phyloP scores from a whole-genome alignment of 1,140 invertebrate species.

The Drosophila nebulosa region DNA sequence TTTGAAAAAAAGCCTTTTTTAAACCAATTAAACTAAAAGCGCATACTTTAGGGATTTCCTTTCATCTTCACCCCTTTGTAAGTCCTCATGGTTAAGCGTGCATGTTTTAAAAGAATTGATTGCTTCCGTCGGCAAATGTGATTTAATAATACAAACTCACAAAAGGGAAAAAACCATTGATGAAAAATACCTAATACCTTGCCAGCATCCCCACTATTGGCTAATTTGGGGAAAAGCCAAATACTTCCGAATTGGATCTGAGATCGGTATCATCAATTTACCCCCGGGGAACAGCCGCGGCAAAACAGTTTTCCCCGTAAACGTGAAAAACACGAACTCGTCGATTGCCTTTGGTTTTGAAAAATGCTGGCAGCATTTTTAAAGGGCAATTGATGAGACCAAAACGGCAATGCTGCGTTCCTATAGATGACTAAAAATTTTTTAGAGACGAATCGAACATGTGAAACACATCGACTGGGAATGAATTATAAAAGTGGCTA shows the following conservation, averaged over 20 bases:
- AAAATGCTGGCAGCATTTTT: not conserved
- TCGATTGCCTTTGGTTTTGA: not conserved
- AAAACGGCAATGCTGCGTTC: not conserved
- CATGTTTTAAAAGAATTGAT: no score
- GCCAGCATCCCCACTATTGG: not conserved
- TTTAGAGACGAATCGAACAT: not conserved
- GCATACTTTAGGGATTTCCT: no score
- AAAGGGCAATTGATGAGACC: not conserved
- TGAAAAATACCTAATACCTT: not conserved
- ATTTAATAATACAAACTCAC: no score
- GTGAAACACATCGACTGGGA: not conserved
- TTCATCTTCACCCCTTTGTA: no score
- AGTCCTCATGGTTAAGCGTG: no score
- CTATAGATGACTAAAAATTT: not conserved
- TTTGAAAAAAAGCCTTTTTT: no score
- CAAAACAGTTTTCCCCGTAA: not conserved
- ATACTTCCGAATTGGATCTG: not conserved
- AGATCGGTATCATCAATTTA: not conserved
- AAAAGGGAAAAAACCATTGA: not conserved
- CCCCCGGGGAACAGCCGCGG: not conserved
- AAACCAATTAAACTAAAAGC: no score
- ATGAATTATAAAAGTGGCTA: not conserved
- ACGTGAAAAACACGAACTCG: not conserved
- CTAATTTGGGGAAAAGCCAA: not conserved
- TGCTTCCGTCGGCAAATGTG: no score